Evolutionary conservation across 2,113 vertebrate species (phyloP).

Genomic region (Poeciliopsis retropinna): DNA sequence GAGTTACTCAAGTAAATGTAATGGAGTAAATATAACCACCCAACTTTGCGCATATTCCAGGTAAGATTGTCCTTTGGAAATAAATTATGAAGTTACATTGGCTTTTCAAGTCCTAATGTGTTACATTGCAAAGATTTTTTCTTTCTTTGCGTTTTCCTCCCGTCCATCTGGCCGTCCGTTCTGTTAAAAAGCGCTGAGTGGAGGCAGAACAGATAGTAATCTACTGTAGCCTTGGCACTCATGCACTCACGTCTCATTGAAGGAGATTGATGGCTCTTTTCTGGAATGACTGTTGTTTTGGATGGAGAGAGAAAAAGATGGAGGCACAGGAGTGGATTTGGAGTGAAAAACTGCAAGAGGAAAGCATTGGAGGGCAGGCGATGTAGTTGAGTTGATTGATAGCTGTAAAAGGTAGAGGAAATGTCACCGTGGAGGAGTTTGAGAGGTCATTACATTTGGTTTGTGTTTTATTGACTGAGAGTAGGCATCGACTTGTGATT

Average conservation of each 20-base stretch:
- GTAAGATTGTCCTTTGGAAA: not conserved
- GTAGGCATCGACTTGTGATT: conserved; percentile 45
- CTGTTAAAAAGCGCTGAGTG: conserved; percentile 51
- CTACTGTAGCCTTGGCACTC: conserved; percentile 68
- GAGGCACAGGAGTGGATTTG: conserved; percentile 56
- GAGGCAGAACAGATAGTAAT: conserved; percentile 71
- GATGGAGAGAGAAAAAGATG: conserved; percentile 54
- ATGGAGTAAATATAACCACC: too few species aligned
- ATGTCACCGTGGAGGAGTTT: conserved; percentile 54
- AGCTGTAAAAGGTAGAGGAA: conserved; percentile 58
- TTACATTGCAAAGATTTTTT: conserved; percentile 26
- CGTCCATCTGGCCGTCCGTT: conserved; percentile 17
- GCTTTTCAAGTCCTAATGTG: conserved; percentile 33
- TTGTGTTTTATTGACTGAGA: conserved; percentile 53
- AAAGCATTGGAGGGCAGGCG: conserved; percentile 7
- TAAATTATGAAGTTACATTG: not conserved
- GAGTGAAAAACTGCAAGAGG: conserved; percentile 45
- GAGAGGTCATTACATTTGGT: conserved; percentile 60
- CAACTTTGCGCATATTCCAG: not conserved
- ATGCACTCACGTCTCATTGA: conserved; percentile 65
- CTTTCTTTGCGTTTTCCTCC: conserved; percentile 20
- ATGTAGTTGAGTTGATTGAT: conserved; percentile 34
- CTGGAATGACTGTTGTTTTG: conserved; percentile 69
- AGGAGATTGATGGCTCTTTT: conserved; percentile 75
- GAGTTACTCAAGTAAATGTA: too few species aligned